Percentiles rank a stretch among this genome's conserved stretches.
These are phyloP conservation scores for Eulithis testata DNA, from an alignment of 2,888 invertebrate species.

Conservation along the genomic window DNA sequence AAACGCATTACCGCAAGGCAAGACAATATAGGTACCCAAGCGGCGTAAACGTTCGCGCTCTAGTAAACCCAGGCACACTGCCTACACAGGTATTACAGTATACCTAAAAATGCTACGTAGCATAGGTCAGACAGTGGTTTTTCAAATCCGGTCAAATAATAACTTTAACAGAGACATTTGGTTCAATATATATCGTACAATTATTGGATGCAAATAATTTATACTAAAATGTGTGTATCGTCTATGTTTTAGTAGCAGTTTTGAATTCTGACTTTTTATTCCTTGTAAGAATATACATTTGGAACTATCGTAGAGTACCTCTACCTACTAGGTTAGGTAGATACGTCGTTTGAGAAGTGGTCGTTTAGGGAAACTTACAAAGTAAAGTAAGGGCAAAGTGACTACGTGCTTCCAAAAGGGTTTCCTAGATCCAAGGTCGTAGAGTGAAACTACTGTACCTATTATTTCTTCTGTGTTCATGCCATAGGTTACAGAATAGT, in stretches of 20 bases:
- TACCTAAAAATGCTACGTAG: neutral
- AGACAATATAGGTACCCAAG: slow-evolving; percentile 29
- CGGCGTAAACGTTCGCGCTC: slow-evolving; percentile 31
- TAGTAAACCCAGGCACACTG: slow-evolving; percentile 30
- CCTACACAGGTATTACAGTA: neutral
- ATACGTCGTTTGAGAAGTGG: no score
- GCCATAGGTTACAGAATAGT: slow-evolving; percentile 11
- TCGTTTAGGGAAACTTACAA: no score
- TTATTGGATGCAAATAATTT: neutral
- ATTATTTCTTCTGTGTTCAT: neutral
- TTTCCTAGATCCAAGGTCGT: neutral
- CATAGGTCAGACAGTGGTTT: neutral
- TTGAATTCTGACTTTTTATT: no score
- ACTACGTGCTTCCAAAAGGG: no score
- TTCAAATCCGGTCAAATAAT: neutral
- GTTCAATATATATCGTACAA: neutral
- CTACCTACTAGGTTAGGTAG: no score
- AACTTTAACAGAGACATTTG: neutral
- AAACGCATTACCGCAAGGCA: slow-evolving; percentile 8
- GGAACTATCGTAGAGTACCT: no score
- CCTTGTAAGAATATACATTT: no score
- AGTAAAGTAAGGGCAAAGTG: no score
- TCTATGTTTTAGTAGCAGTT: no score
- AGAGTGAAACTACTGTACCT: neutral
- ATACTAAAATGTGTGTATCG: neutral